Evolutionary conservation across 2,797 vertebrate species (phyloP), one percentile per base, ranked within the genome.

Genomic region (Discoglossus pictus): DNA sequence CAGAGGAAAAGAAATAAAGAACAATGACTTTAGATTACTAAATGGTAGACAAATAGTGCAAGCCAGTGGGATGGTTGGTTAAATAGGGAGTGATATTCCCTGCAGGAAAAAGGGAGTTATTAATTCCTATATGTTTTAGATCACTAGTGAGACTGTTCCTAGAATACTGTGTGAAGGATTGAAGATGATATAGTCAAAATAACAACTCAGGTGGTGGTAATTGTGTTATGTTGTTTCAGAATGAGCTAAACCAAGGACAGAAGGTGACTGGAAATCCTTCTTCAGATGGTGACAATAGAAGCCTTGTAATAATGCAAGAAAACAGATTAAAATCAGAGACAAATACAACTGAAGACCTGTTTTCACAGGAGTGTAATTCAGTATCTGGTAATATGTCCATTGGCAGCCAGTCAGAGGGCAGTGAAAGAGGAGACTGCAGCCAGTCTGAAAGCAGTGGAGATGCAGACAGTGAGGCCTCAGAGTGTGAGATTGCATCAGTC

Each of bases 401-500:
- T 0, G 90, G 90, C 27, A 95, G 94, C 80, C 93, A 92, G 12
- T 93, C 92, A 0, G 95, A 98, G 0, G 90, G 85, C 79, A 98
- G 95, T 0, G 94, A 95, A 67, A 92, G 89, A 77, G 94, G 90
- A 76, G 94, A 95, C 65, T 89, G 81, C 0, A 87, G 90, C 40
- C 84, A 76, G 55, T 92, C 91, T 0, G 96, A 96, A 74, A 95
- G 94, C 80, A 97, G 95, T 50, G 91, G 92, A 2, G 96, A 96
- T 24, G 96, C 97, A 0, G 97, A 99, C 84, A 97, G 94, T 0
- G 97, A 99, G 74, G 92, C 96, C 25, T 99, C 96, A 0, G 96
- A 97, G 65, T 93, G 90, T 0, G 97, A 98, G 81, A 92, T 86
- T 61, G 63, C 87, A 15, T 83, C 88, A 1, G 61, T 67, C 63